Conservation (phyloP, 2,797 vertebrate genomes). For the Vespertilio murinus region DNA sequence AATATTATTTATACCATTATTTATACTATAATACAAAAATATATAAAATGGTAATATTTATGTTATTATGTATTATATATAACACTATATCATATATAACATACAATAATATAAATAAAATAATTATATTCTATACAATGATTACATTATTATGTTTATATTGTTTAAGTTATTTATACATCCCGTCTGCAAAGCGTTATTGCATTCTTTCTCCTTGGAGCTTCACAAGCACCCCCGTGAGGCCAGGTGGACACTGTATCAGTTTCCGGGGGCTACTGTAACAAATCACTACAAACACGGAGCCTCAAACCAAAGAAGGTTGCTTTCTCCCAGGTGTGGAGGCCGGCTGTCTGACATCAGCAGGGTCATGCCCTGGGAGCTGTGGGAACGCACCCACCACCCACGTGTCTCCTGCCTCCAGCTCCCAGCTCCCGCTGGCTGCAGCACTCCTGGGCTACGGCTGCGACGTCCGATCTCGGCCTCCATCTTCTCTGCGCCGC, state of each 20-base stretch:
- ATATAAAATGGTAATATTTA: not conserved
- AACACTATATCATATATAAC: not conserved
- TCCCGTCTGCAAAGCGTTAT: not conserved
- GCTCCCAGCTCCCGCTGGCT: not conserved
- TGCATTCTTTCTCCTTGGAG: not conserved
- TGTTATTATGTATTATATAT: not conserved
- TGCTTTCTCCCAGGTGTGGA: not conserved
- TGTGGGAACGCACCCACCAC: too few species aligned
- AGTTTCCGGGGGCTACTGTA: not conserved
- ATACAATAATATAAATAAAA: not conserved
- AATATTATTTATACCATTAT: not conserved
- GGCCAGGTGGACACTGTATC: not conserved
- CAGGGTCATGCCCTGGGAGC: not conserved
- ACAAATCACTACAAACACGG: not conserved
- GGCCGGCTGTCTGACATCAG: not conserved
- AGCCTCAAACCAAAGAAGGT: not conserved
- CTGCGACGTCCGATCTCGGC: fast-evolving
- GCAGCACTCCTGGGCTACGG: too few species aligned
- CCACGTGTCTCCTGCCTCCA: too few species aligned
- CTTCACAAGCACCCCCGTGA: not conserved
- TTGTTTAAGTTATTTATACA: not conserved
- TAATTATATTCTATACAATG: not conserved
- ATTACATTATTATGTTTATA: not conserved
- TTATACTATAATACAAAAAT: not conserved
- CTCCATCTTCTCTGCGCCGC: not conserved